Base-by-base conservation (phyloP, 2,888 invertebrate genomes). In the Toxonevra muliebris region DNA sequence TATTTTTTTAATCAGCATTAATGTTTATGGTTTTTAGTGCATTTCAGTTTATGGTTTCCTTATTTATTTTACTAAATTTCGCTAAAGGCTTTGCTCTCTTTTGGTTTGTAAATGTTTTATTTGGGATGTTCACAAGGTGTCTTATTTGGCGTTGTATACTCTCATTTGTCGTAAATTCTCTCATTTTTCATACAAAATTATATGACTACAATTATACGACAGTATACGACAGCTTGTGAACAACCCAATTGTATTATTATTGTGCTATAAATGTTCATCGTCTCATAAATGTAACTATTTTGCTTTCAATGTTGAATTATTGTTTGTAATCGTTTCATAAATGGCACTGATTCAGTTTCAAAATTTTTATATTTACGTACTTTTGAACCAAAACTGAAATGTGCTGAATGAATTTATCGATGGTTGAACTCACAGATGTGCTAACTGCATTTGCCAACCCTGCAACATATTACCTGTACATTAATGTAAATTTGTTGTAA, bases 321-420 rank as follows among this genome's bases (percentile, higher is more conserved):
- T 62, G n/a, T 42, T n/a, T 15, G 11, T 48, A 10, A n/a, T 15
- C 10, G 48, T 15, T 45, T 45, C 13, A 45, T 45, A 11, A 13
- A 45, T 45, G 2, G 30, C 64, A 64, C 57, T 45, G 45, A 54
- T 54, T 68, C 50, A 55, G 60, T 68, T 64, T 52, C 57, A 13
- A n/a, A 45, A 53, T 17, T 53, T 64, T 42, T 45, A 13, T 54
- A 4, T 61, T 65, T 65, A 43, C 53, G 11, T 52, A 13, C 43
- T 12, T 66, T 45, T 41, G 40, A 52, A 41, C 64, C 54, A 61
- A 61, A 42, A 58, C 64, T 69, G 66, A 67, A 69, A 69, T 69
- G 64, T 69, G 66, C 66, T 65, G 50, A 66, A 66, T n/a, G 30
- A 30, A 30, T 30, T 30, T 30, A 30, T n/a, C n/a, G n/a, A n/a